Percentiles rank a stretch among this genome's conserved stretches.
These are phyloP conservation scores for Ectemnius continuus DNA, from an alignment of 2,888 invertebrate genomes.

Conservation along the genomic window DNA sequence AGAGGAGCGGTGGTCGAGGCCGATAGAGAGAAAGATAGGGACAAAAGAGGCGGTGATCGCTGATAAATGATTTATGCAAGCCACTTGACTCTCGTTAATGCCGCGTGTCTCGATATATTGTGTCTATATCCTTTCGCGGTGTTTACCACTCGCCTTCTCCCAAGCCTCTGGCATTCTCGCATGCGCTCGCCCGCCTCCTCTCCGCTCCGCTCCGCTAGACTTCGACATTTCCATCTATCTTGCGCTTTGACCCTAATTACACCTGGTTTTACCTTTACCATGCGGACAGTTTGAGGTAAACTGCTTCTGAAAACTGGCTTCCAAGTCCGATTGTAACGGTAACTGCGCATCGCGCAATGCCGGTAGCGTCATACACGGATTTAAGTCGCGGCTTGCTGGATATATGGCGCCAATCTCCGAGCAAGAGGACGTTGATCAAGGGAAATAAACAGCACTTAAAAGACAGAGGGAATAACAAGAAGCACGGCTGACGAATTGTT, in stretches of 20 bases:
- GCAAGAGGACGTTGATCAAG: no score
- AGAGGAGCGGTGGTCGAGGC: conserved; percentile 10
- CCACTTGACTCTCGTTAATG: conserved; percentile 65
- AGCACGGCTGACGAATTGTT: no score
- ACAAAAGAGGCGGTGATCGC: conserved; percentile 47
- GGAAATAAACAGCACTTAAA: no score
- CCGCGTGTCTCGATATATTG: conserved; percentile 51
- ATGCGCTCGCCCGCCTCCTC: conserved; percentile 22
- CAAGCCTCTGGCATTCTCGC: conserved; percentile 6
- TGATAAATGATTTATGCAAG: conserved; percentile 69
- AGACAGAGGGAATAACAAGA: no score
- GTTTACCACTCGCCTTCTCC: conserved; percentile 35
- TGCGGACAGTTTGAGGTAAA: conserved; percentile 25
- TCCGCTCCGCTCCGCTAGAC: conserved; percentile 4
- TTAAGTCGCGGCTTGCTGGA: no score
- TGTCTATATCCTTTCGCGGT: conserved; percentile 44
- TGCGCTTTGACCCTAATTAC: conserved; percentile 5
- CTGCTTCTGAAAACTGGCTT: no score
- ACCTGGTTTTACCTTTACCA: neutral
- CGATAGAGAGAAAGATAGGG: conserved; percentile 35
- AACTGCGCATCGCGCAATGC: no score
- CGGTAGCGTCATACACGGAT: no score
- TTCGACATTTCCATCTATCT: conserved; percentile 15
- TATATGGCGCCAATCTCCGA: no score
- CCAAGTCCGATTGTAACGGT: no score